A percentile compares a stretch with the other conserved stretches of the same genome.
phyloP scores from a whole-genome alignment of 2,113 vertebrate genomes.

The Potamarius usumacintae region DNA sequence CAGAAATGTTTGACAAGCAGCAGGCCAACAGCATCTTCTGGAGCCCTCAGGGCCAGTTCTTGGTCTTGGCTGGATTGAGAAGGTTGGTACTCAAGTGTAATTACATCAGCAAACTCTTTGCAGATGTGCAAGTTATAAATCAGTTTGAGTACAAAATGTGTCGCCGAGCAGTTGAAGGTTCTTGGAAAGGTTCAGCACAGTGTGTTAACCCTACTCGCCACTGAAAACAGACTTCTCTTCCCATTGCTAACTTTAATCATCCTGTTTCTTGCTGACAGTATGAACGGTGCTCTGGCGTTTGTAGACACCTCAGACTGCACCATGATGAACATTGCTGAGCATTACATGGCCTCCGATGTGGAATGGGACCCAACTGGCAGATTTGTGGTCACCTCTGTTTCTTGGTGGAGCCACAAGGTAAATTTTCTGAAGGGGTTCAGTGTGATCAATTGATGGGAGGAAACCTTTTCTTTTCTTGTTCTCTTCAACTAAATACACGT shows the following conservation, averaged over 20 bases:
- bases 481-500: not conserved
- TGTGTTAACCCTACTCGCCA: not conserved
- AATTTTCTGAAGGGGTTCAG: not conserved
- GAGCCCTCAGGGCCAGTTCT: slow-evolving; percentile 97
- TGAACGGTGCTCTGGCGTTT: slow-evolving; percentile 96
- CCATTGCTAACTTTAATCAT: not conserved
- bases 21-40: slow-evolving; percentile 99
- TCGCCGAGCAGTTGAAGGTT: not conserved
- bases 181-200: not conserved
- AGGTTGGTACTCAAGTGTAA: slow-evolving; percentile 75
- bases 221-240: not conserved
- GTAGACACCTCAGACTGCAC: slow-evolving; percentile 98
- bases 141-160: not conserved
- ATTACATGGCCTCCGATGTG: slow-evolving; percentile 96
- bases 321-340: slow-evolving; percentile 97
- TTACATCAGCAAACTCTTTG: not conserved
- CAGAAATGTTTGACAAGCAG: slow-evolving; percentile 97
- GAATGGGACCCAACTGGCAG: slow-evolving; percentile 98
- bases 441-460: not conserved
- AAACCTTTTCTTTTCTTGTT: not conserved
- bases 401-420: slow-evolving; percentile 99
- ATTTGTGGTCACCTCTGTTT: slow-evolving; percentile 93
- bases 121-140: not conserved
- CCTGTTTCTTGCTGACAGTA: slow-evolving; percentile 70
- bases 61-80: slow-evolving; percentile 92